Conservation (phyloP, 2,888 invertebrate genomes). For the Drosophila cognata region DNA sequence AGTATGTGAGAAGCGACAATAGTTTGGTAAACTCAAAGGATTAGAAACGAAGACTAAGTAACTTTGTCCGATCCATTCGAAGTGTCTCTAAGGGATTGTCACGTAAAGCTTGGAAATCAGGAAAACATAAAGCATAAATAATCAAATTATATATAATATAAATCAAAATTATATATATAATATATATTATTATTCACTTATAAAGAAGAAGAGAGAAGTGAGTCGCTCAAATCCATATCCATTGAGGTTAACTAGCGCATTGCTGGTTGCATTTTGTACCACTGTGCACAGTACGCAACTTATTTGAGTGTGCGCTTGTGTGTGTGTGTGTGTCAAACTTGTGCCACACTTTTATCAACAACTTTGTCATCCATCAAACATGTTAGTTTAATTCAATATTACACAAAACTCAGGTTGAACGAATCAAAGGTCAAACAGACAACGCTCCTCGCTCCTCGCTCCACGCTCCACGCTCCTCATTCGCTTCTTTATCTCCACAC, state of each 20-base stretch:
- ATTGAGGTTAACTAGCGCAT: neutral
- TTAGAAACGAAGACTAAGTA: neutral
- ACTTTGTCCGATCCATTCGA: neutral
- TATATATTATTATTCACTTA: neutral
- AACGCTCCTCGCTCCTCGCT: no score
- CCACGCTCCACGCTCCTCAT: neutral
- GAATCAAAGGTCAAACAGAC: conserved; percentile 38
- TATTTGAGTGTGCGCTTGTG: neutral
- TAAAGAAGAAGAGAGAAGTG: neutral
- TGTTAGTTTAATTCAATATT: conserved; percentile 40
- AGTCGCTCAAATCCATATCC: neutral
- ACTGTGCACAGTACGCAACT: conserved; percentile 2
- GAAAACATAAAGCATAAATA: neutral
- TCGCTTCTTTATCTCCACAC: neutral
- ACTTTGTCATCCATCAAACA: conserved; percentile 48
- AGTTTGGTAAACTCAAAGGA: neutral
- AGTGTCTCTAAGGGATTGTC: neutral
- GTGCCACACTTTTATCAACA: conserved; percentile 40
- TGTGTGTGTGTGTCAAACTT: conserved; percentile 2
- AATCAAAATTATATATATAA: neutral
- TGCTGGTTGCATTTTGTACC: conserved; percentile 14
- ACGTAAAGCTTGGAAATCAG: neutral
- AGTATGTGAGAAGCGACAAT: neutral
- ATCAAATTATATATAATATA: no score
- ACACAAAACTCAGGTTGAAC: conserved; percentile 26